These are phyloP conservation scores for Parotocinclus haroldoi DNA, from an alignment of 2,797 vertebrate species.

Conservation along the genomic window DNA sequence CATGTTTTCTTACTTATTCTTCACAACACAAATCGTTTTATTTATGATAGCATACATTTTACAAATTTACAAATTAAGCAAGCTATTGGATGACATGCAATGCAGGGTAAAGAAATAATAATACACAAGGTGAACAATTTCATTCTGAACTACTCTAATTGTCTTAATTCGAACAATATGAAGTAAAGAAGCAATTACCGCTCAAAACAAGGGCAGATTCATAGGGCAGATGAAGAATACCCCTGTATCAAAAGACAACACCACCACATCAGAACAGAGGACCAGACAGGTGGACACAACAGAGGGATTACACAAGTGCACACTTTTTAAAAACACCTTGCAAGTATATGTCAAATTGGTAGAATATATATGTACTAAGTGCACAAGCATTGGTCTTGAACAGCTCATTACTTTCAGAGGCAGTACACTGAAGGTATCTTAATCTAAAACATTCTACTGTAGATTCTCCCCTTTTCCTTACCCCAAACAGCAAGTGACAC, in stretches of 20 bases:
- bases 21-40: slow-evolving; percentile 82
- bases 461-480: slow-evolving; percentile 24
- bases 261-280: slow-evolving; percentile 81
- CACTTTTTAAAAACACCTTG: slow-evolving; percentile 64
- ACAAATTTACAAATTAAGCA: slow-evolving; percentile 82
- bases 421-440: slow-evolving; percentile 90
- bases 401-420: slow-evolving; percentile 69
- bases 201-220: slow-evolving; percentile 93
- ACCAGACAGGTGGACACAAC: slow-evolving; percentile 74
- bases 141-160: slow-evolving; percentile 70
- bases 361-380: slow-evolving; percentile 3
- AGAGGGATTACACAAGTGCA: slow-evolving; percentile 58
- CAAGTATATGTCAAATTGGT: slow-evolving; percentile 53
- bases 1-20: slow-evolving; percentile 30
- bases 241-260: slow-evolving; percentile 95
- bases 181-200: slow-evolving; percentile 95
- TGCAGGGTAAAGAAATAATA: slow-evolving; percentile 73
- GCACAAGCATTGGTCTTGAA: slow-evolving; percentile 53
- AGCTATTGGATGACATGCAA: slow-evolving; percentile 79
- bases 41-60: slow-evolving; percentile 76
- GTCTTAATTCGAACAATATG: slow-evolving; percentile 71
- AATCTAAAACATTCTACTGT: slow-evolving; percentile 72
- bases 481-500: slow-evolving; percentile 34
- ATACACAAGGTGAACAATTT: slow-evolving; percentile 72
- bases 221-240: slow-evolving; percentile 89